Evolutionary conservation across 1,140 invertebrate genomes (phyloP).

Genomic region (Vanessa atalanta): DNA sequence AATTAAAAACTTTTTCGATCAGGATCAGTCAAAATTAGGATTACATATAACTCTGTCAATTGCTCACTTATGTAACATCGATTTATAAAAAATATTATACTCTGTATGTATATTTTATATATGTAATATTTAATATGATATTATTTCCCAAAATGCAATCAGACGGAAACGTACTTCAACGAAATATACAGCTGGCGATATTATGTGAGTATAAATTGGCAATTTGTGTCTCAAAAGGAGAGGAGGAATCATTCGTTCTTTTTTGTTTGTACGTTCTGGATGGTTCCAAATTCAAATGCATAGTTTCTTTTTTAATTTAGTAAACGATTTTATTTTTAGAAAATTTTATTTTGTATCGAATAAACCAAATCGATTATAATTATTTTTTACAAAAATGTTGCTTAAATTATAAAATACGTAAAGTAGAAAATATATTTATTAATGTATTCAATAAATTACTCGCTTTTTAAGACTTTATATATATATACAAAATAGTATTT

Average conservation of each 20-base stretch:
- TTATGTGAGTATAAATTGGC: slow-evolving; percentile 64
- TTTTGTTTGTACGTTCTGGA: slow-evolving; percentile 36
- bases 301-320: slow-evolving; percentile 2
- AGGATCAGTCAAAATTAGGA: too few relatives aligned
- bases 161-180: slow-evolving; percentile 75
- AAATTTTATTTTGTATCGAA: too few relatives aligned
- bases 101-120: not conserved
- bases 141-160: slow-evolving; percentile 61
- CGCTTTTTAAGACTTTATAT: not conserved
- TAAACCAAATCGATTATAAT: too few relatives aligned
- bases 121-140: slow-evolving; percentile 21
- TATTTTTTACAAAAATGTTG: too few relatives aligned
- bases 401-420: too few relatives aligned
- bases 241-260: slow-evolving; percentile 21
- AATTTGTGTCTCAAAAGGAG: slow-evolving; percentile 22
- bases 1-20: too few relatives aligned
- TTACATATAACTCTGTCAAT: too few relatives aligned
- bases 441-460: too few relatives aligned
- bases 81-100: too few relatives aligned
- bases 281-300: slow-evolving; percentile 32
- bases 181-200: slow-evolving; percentile 75
- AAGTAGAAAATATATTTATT: too few relatives aligned
- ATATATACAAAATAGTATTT: not conserved
- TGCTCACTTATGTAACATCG: too few relatives aligned
- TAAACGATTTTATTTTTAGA: not conserved